Percentiles rank a stretch among this genome's conserved stretches.
phyloP scores from a whole-genome alignment of 1,140 invertebrate species.

The Eurosta solidaginis region DNA sequence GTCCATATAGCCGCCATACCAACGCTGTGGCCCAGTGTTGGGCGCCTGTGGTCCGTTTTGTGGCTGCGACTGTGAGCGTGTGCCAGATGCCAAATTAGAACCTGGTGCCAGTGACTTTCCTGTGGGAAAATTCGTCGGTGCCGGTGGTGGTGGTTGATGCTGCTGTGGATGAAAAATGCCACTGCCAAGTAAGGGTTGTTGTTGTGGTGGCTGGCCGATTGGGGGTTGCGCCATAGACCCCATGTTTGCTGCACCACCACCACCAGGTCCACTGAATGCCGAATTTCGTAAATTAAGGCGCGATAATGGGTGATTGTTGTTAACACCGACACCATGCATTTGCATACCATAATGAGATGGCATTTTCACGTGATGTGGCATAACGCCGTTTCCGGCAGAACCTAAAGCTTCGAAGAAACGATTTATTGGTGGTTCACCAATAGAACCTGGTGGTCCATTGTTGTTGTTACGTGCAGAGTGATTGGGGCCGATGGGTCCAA shows the following conservation, averaged over 20 bases:
- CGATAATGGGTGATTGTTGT: constrained; percentile 64
- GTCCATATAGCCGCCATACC: constrained; percentile 47
- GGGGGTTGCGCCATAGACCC: background rate
- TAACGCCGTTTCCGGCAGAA: background rate
- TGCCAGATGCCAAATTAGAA: constrained; percentile 30
- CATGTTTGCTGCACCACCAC: constrained; percentile 7
- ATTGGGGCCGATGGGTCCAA: constrained; percentile 47
- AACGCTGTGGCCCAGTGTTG: constrained; percentile 40
- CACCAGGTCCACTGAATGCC: constrained; percentile 63
- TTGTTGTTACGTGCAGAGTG: background rate
- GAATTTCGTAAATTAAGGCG: constrained; percentile 80
- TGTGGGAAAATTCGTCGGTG: constrained; percentile 41
- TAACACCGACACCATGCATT: constrained; percentile 2
- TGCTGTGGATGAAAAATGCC: constrained; percentile 40
- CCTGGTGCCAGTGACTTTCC: constrained; percentile 27
- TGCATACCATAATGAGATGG: constrained; percentile 30
- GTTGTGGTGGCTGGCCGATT: constrained; percentile 32
- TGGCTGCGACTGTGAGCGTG: constrained; percentile 40
- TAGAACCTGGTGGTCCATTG: constrained; percentile 28
- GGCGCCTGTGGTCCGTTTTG: constrained; percentile 33
- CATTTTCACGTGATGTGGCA: constrained; percentile 37
- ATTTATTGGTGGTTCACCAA: constrained; percentile 27
- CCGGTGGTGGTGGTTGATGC: constrained; percentile 34
- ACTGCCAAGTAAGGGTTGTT: constrained; percentile 13
- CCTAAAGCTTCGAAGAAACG: constrained; percentile 29